These are phyloP conservation scores for Eptatretus burgeri DNA, from an alignment of 2,113 vertebrate species.

Conservation along the genomic window DNA sequence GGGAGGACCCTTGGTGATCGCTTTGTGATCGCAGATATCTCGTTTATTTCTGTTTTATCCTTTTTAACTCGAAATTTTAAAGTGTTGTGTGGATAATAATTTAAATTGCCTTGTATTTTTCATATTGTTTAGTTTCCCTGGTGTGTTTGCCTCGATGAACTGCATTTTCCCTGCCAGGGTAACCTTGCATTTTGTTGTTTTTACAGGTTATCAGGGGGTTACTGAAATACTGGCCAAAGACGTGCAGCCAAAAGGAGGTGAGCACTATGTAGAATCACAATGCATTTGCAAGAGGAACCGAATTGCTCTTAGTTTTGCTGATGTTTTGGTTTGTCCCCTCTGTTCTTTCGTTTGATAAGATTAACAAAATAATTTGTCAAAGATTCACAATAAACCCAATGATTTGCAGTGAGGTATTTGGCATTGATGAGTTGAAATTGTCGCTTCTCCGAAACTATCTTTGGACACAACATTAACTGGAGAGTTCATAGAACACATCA, in stretches of 20 bases:
- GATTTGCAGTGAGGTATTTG: neutral
- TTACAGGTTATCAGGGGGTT: slow-evolving; percentile 62
- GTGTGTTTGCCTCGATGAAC: slow-evolving; percentile 8
- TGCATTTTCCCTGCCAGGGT: neutral
- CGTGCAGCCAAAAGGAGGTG: slow-evolving; percentile 95
- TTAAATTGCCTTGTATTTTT: neutral
- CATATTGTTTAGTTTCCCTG: slow-evolving; percentile 7
- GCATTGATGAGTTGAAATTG: neutral
- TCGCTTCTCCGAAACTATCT: neutral
- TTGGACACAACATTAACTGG: too few species aligned
- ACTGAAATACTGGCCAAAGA: slow-evolving; percentile 92
- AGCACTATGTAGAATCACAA: slow-evolving; percentile 6
- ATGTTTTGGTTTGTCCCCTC: neutral
- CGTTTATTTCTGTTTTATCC: too few species aligned
- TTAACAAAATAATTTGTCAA: neutral
- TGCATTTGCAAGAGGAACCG: neutral
- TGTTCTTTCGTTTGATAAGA: neutral
- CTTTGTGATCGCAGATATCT: too few species aligned
- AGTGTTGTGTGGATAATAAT: neutral
- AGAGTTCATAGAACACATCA: too few species aligned
- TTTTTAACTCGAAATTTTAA: neutral
- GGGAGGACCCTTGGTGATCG: too few species aligned
- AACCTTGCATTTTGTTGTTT: slow-evolving; percentile 10
- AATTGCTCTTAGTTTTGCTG: neutral
- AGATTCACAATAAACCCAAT: neutral